Conservation (phyloP, 2,888 invertebrate species). For the Lathronympha strigana region DNA sequence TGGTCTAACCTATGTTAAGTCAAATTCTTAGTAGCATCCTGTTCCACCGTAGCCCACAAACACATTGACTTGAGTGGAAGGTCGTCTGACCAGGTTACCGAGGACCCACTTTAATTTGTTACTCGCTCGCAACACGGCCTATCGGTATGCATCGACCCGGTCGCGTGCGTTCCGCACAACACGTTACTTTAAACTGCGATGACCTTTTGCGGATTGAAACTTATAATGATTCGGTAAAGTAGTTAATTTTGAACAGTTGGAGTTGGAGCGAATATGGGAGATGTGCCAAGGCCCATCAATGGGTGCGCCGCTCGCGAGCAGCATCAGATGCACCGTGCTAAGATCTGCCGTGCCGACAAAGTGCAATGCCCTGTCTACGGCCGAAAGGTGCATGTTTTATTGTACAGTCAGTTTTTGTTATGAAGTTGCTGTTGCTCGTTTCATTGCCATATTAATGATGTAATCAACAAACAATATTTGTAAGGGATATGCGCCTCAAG, state of each 20-base stretch:
- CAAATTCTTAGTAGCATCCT: conserved; percentile 18
- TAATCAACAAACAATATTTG: too few species aligned
- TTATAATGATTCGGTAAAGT: conserved; percentile 41
- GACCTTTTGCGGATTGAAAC: conserved; percentile 50
- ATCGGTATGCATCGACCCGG: conserved; percentile 52
- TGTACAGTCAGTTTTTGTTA: not conserved
- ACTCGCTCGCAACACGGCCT: conserved; percentile 52
- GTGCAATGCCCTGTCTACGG: conserved; percentile 11
- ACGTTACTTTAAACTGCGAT: conserved; percentile 61
- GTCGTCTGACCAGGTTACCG: conserved; percentile 2
- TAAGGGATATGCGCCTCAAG: too few species aligned
- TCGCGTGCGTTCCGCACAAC: conserved; percentile 54
- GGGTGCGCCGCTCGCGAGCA: conserved; percentile 5
- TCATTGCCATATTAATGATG: not conserved
- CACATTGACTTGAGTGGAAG: conserved; percentile 15
- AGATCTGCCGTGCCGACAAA: conserved; percentile 1
- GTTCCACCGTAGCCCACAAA: conserved; percentile 15
- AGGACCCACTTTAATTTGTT: conserved; percentile 17
- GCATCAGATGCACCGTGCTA: conserved; percentile 3
- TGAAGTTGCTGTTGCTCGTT: not conserved
- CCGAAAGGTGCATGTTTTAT: not conserved
- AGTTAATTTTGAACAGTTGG: conserved; percentile 37
- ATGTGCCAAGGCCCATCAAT: conserved; percentile 34
- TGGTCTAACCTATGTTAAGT: not conserved
- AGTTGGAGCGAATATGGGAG: conserved; percentile 37